Base-by-base conservation (phyloP, 2,113 vertebrate species). In the Clarias magur region DNA sequence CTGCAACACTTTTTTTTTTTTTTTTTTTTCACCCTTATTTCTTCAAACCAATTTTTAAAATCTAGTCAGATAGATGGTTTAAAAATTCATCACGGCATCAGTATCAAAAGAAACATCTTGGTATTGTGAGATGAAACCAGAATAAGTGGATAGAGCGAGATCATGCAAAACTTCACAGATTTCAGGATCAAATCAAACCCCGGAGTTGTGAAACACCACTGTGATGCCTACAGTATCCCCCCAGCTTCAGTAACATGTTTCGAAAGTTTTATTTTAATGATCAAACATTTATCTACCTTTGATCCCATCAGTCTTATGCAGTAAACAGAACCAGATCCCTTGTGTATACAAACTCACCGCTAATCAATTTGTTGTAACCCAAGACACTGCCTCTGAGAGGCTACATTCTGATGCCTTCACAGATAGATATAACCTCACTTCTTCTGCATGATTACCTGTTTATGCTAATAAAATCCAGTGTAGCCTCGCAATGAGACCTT, bases 401-500 rank as follows among this genome's bases (percentile, higher is more conserved):
- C 70, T 81, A 68, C 23, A 54, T 86, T 53, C 54, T 83, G 88
- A 88, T 85, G 80, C 70, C 72, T 80, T 73, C 48, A 73, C 34
- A 85, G 89, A 89, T 88, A 88, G 81, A 80, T 82, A 75, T 65
- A 84, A 73, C 87, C 53, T 59, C 81, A 82, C 56, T 88, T 83
- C 84, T 89, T 88, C 89, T 80, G 85, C 83, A 86, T 88, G 88
- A 65, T 89, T 89, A 89, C 91, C 76, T 88, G 89, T 90, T 92
- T 86, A 89, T 84, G 86, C 67, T 89, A 90, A 90, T 90, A 67
- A 90, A 87, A 81, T 86, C 80, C 83, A 87, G 68, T 84, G 83
- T 91, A 82, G 83, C 78, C 89, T 86, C 53, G n/a, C 76, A 76
- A 82, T 12, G 60, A 63, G 82, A 87, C 53, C 88, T 86, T 81